Base-by-base conservation (phyloP, 1,140 invertebrate species). In the Philopotamus ludificatus region DNA sequence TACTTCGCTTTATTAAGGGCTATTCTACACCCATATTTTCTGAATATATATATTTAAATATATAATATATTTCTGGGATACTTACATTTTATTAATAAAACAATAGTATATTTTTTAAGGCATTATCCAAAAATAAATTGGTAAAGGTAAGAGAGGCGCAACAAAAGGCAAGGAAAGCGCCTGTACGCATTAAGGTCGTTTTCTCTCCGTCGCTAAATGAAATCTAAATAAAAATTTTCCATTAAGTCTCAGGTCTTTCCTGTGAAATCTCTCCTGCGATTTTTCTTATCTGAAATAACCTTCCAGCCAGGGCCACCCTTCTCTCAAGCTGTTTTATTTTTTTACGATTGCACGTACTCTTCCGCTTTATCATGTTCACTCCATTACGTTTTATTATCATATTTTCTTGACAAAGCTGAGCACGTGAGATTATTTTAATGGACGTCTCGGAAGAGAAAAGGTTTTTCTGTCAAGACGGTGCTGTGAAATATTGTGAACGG, bases 321-420 rank as follows among this genome's bases (percentile, higher is more conserved):
- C 61, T 41, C 62, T 39, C 67, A 66, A 66, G 63, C 68, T 70
- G 68, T 67, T 70, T 70, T 70, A 70, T 70, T 66, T 70, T 69
- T 70, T 70, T 70, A 70, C 68, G 68, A 70, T 70, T 70, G 68
- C 65, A 67, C 68, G 64, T 70, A 58, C 55, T 49, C 26, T 57
- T 28, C 55, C 57, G 68, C 65, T 70, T 70, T 70, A 70, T 70
- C 68, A 66, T 70, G 68, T 67, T 70, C 68, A 67, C 68, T 70
- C 68, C 68, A 70, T 70, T 70, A 67, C 68, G 65, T 70, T 70
- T 70, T 70, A 70, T 70, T 70, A 70, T 70, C 64, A 70, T 70
- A 70, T 70, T 70, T 70, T 67, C 68, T 67, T 70, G 68, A 70
- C 68, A 70, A 70, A 70, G 68, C 68, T 70, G 68, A 70, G 68